A percentile compares a stretch with the other conserved stretches of the same genome.
phyloP scores from a whole-genome alignment of 2,888 invertebrate genomes.

The Hydroisotoma schaefferi region DNA sequence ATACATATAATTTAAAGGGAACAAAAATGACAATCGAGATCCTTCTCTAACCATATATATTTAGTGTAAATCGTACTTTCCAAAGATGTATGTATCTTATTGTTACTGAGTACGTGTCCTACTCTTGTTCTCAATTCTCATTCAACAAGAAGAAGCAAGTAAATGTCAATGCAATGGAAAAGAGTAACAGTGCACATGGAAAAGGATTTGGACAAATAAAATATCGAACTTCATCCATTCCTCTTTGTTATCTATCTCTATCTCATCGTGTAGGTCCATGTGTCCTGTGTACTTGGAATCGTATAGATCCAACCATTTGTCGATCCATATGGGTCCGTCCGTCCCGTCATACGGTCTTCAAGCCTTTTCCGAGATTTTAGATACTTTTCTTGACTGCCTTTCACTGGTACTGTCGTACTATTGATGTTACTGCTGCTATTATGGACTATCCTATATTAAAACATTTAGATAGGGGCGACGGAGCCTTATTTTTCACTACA shows the following conservation, averaged over 20 bases:
- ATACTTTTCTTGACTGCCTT: not conserved
- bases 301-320: constrained; percentile 4
- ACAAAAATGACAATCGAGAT: no score
- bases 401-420: not conserved
- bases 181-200: no score
- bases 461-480: not conserved
- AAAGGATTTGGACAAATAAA: constrained; percentile 14
- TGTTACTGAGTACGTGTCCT: no score
- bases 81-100: no score
- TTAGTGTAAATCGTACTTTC: no score
- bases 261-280: not conserved
- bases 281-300: constrained; percentile 2
- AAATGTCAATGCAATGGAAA: no score
- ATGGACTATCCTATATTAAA: not conserved
- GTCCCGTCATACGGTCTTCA: no score
- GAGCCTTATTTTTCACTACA: constrained; percentile 16
- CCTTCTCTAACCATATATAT: no score
- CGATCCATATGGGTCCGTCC: constrained; percentile 8
- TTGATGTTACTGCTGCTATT: not conserved
- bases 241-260: constrained; percentile 1
- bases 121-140: no score
- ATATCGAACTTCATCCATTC: constrained; percentile 15
- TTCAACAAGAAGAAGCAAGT: no score
- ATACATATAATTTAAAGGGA: no score
- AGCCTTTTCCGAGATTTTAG: no score